phyloP scores from a whole-genome alignment of 2,888 invertebrate species.

The Campoplex capitator region DNA sequence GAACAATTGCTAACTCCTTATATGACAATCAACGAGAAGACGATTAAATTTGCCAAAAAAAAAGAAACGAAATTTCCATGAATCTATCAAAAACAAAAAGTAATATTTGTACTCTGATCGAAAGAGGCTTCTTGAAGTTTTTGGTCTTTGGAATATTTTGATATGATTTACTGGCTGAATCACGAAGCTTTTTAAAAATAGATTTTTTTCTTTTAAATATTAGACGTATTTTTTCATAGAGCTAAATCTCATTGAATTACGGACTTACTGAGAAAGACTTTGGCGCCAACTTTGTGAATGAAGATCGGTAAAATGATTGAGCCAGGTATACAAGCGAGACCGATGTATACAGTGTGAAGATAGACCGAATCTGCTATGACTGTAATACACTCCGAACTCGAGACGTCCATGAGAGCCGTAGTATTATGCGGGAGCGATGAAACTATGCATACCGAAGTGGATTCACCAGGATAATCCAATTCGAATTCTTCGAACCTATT shows the following conservation, averaged over 20 bases:
- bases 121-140: no score
- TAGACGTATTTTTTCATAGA: neutral
- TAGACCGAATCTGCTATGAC: conserved; percentile 89
- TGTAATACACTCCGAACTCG: conserved; percentile 87
- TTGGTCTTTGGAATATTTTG: neutral
- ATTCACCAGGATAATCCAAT: conserved; percentile 87
- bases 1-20: neutral
- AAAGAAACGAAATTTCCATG: no score
- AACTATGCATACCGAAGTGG: conserved; percentile 92
- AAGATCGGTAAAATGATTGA: conserved; percentile 92
- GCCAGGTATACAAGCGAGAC: conserved; percentile 92
- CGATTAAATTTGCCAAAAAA: neutral
- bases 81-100: no score
- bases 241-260: neutral
- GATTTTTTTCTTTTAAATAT: neutral
- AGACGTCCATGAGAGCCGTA: conserved; percentile 76
- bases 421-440: conserved; percentile 86
- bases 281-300: conserved; percentile 92
- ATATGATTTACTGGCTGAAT: neutral
- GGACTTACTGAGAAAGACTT: conserved; percentile 91
- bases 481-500: conserved; percentile 92
- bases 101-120: no score
- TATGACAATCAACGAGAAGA: no score
- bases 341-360: conserved; percentile 91
- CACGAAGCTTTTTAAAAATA: neutral